Base-by-base conservation (phyloP, 2,888 invertebrate genomes). In the Phaedon cochleariae region DNA sequence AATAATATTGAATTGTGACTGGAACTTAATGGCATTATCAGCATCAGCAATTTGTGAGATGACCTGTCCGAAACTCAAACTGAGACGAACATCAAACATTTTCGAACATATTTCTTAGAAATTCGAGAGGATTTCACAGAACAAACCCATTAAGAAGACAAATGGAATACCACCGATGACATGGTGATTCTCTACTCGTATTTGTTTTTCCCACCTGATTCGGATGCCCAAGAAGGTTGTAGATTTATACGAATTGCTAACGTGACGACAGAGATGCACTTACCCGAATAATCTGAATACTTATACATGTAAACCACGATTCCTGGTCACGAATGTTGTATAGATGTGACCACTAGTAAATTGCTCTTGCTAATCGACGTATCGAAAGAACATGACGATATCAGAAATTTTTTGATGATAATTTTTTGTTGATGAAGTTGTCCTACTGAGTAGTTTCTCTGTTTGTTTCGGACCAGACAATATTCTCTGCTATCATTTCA, bases 241-340 rank as follows among this genome's bases (percentile, higher is more conserved):
- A 67, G 72, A 74, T 74, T 72, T 74, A 74, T 73, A 73, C 67
- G 66, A 68, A 72, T 73, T 72, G 73, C 70, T 69, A 72, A 68
- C 70, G 49, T 49, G 55, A 61, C 59, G 59, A 64, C 55, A 62
- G 64, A 66, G 65, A 69, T 73, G 72, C 73, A 73, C 73, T 73
- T 73, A 71, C 63, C 72, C 72, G 68, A 72, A 73, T 73, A 70
- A 74, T 74, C 74, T 73, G 67, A 68, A 70, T 72, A 65, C 68
- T 46, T 64, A 59, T 67, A 26, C 26, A 26, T 26, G 26, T n/a
- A 65, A 66, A 68, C 62, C 69, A 68, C 65, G 59, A 62, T 62
- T 64, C 60, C 59, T 67, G 68, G 72, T 72, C 72, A 72, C 72
- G 72, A 73, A 70, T 71, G 61, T 68, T 69, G 67, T 71, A 70